A percentile compares a stretch with the other conserved stretches of the same genome.
Conservation (phyloP, 2,888 invertebrate genomes). For the Pandemis heparana region DNA sequence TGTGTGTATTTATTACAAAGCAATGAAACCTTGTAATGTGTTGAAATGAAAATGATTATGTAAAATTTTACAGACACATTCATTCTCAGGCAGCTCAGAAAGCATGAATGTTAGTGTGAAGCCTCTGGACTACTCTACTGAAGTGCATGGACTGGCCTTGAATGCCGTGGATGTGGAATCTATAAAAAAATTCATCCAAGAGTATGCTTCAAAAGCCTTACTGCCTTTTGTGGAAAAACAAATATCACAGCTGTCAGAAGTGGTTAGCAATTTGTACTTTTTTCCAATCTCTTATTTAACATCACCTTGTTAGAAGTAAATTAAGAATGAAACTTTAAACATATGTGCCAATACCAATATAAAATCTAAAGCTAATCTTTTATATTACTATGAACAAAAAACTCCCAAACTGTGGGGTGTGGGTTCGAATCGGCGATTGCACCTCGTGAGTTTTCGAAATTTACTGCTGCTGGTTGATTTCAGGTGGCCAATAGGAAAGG, state of each 20-base stretch:
- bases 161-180: slow-evolving; percentile 94
- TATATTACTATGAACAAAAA: too few species aligned
- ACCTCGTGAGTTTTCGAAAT: too few species aligned
- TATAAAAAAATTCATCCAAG: slow-evolving; percentile 93
- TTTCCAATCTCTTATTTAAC: too few species aligned
- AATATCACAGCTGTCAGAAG: slow-evolving; percentile 92
- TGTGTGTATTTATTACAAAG: slow-evolving; percentile 1
- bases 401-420: too few species aligned
- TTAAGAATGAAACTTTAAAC: too few species aligned
- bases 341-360: too few species aligned
- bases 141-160: slow-evolving; percentile 91
- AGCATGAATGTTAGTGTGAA: slow-evolving; percentile 85
- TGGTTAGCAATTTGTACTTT: slow-evolving; percentile 72
- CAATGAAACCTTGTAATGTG: neutral
- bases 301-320: too few species aligned
- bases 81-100: slow-evolving; percentile 85
- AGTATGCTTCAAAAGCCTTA: slow-evolving; percentile 94
- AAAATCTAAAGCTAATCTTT: too few species aligned
- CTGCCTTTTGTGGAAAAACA: slow-evolving; percentile 97
- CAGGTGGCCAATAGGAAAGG: slow-evolving; percentile 95
- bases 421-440: too few species aligned
- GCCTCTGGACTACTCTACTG: slow-evolving; percentile 74
- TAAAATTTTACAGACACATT: slow-evolving; percentile 71
- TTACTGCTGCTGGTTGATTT: slow-evolving; percentile 46
- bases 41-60: neutral